These are phyloP conservation scores for human (Homo sapiens) DNA, from an alignment of 2,113 vertebrate species.

Conservation along the genomic window DNA sequence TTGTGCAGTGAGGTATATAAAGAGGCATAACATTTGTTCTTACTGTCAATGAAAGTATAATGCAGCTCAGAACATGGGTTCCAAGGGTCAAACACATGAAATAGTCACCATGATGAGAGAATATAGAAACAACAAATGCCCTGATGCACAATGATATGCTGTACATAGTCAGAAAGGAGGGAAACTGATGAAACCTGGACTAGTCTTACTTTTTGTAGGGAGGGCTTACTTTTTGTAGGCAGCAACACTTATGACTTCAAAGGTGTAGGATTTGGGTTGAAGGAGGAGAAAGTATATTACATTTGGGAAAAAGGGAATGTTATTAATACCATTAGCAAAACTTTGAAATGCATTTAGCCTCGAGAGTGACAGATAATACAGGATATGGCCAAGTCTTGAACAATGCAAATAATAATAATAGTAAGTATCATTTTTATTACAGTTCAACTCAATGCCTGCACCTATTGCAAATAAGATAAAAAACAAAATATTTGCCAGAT, in stretches of 20 bases:
- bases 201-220: no score
- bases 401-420: background rate
- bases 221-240: background rate
- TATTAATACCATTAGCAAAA: background rate
- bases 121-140: background rate
- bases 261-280: background rate
- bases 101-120: background rate
- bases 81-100: background rate
- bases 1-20: background rate
- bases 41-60: background rate
- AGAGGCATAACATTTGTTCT: background rate
- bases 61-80: background rate
- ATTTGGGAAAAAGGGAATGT: background rate
- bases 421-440: background rate
- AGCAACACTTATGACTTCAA: background rate
- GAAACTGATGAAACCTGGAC: background rate
- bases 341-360: slow-evolving; percentile 21
- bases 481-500: background rate
- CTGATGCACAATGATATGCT: no score
- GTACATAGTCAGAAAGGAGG: accelerated
- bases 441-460: background rate
- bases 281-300: background rate
- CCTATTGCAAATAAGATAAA: background rate
- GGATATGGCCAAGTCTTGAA: background rate
- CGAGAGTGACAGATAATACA: background rate